Evolutionary conservation across 2,113 vertebrate genomes (phyloP).

Genomic region (Zingel zingel): DNA sequence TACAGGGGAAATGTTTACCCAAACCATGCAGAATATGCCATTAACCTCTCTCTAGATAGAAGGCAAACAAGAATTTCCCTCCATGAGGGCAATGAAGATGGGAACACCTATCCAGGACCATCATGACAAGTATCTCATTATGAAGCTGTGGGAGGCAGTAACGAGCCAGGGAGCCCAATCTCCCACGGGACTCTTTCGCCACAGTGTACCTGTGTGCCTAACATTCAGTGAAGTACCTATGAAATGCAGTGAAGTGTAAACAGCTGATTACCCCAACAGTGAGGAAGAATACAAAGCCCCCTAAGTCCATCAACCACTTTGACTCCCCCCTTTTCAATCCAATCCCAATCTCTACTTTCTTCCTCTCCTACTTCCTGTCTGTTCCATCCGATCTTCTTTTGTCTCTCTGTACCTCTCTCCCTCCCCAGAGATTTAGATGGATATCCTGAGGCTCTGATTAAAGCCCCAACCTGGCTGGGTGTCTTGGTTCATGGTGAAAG

Average conservation of each 20-base stretch:
- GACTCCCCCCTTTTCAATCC: constrained; percentile 10
- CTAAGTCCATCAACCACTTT: constrained; percentile 37
- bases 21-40: constrained; percentile 75
- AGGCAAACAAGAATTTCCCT: constrained; percentile 74
- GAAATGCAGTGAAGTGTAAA: constrained; percentile 68
- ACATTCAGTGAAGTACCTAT: constrained; percentile 64
- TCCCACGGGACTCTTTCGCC: constrained; percentile 49
- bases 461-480: constrained; percentile 51
- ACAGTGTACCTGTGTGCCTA: constrained; percentile 56
- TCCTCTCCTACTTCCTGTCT: constrained; percentile 25
- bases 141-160: constrained; percentile 54
- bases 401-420: constrained; percentile 12
- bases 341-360: constrained; percentile 10
- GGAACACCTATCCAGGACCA: constrained; percentile 70
- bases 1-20: constrained; percentile 79
- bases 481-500: constrained; percentile 44
- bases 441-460: constrained; percentile 69
- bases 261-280: constrained; percentile 71
- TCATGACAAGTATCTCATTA: constrained; percentile 80
- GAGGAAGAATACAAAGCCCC: constrained; percentile 41
- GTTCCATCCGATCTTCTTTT: constrained; percentile 6
- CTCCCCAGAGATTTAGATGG: constrained; percentile 61
- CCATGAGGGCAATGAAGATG: constrained; percentile 72
- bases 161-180: constrained; percentile 57
- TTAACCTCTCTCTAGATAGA: constrained; percentile 79